Evolutionary conservation across 2,113 vertebrate genomes (phyloP).

Genomic region (Rhabdomys dilectus): DNA sequence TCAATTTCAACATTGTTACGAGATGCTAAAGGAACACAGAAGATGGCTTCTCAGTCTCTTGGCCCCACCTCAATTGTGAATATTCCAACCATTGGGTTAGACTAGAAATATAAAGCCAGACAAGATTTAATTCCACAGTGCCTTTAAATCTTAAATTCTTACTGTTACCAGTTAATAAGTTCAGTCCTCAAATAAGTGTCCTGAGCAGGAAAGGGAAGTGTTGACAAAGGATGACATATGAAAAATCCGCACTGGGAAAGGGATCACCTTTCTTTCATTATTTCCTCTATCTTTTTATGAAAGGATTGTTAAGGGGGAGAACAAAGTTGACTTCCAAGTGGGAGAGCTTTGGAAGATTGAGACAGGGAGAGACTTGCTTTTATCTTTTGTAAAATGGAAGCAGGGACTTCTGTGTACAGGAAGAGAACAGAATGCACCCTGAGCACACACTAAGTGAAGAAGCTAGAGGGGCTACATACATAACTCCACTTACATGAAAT

Average conservation of each 20-base stretch:
- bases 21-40: not conserved
- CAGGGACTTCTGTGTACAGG: not conserved
- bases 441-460: not conserved
- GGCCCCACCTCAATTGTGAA: not conserved
- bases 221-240: constrained; percentile 1
- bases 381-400: not conserved
- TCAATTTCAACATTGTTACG: not conserved
- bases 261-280: not conserved
- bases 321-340: not conserved
- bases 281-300: not conserved
- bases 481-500: not conserved
- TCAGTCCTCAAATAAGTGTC: constrained; percentile 16
- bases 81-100: not conserved
- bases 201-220: constrained; percentile 26
- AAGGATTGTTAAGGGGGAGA: not conserved
- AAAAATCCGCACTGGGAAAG: constrained; percentile 38
- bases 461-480: not conserved
- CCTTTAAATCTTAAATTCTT: constrained; percentile 46
- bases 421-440: not conserved
- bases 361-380: not conserved
- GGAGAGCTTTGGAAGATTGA: not conserved
- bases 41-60: not conserved
- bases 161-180: not conserved
- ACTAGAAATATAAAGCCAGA: not conserved
- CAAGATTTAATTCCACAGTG: not conserved